These are phyloP conservation scores for Choristoneura rosaceana DNA, from an alignment of 2,888 invertebrate genomes.

Conservation along the genomic window DNA sequence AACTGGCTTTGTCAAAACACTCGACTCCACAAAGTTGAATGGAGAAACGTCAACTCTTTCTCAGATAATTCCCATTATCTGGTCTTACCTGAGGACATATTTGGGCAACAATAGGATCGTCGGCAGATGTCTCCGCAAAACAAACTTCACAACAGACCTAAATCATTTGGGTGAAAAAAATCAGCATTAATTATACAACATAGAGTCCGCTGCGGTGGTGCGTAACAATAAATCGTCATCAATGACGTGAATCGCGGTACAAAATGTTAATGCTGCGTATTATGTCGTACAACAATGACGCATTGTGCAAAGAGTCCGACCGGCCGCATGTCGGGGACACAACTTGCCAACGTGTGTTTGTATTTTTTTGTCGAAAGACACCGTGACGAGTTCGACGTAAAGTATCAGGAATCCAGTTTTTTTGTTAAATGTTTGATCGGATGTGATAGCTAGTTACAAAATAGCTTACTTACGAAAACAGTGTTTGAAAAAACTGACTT, in stretches of 20 bases:
- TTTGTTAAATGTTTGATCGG: slow-evolving; percentile 40
- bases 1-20: slow-evolving; percentile 79
- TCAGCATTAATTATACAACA: slow-evolving; percentile 64
- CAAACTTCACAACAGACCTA: slow-evolving; percentile 78
- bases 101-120: slow-evolving; percentile 68
- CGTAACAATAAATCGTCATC: slow-evolving; percentile 82
- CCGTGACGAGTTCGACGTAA: slow-evolving; percentile 38
- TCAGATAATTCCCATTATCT: slow-evolving; percentile 80
- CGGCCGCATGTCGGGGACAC: slow-evolving; percentile 63
- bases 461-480: no score
- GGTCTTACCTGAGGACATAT: slow-evolving; percentile 76
- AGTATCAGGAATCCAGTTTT: slow-evolving; percentile 28
- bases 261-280: slow-evolving; percentile 82
- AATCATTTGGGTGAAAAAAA: slow-evolving; percentile 71
- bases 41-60: slow-evolving; percentile 80
- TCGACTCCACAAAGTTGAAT: slow-evolving; percentile 74
- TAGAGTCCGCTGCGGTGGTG: slow-evolving; percentile 62
- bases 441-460: slow-evolving; percentile 6
- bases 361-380: slow-evolving; percentile 63
- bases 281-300: slow-evolving; percentile 80
- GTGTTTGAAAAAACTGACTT: no score
- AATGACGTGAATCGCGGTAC: slow-evolving; percentile 81
- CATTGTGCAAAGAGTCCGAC: slow-evolving; percentile 76
- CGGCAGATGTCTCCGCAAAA: slow-evolving; percentile 83
- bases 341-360: slow-evolving; percentile 69